Conservation (phyloP, 2,888 invertebrate species). For the Limnephilus rhombicus region DNA sequence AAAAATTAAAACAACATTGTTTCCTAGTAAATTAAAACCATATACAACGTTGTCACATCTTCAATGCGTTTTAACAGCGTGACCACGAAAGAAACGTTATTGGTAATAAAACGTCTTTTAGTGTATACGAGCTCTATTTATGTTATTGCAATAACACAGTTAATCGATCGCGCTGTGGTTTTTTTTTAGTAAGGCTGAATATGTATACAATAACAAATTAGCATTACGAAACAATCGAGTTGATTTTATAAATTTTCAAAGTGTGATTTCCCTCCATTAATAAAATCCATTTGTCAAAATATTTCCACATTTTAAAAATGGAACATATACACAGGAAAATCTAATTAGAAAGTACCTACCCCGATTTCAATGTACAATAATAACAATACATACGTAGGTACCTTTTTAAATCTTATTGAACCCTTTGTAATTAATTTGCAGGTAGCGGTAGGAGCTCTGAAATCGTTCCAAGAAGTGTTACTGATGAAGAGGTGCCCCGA, state of each 20-base stretch:
- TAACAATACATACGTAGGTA: background rate
- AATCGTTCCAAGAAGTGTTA: slow-evolving; percentile 97
- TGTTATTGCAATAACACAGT: no score
- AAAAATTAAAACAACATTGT: no score
- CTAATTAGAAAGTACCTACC: background rate
- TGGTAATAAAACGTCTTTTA: no score
- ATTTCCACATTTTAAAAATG: background rate
- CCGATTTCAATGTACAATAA: background rate
- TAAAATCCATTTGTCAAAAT: background rate
- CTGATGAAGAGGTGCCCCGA: slow-evolving; percentile 86
- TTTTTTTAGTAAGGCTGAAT: no score
- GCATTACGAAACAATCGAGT: background rate
- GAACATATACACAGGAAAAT: background rate
- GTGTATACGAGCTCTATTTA: no score
- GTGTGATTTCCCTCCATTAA: background rate
- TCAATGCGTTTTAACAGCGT: no score
- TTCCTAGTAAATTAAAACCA: no score
- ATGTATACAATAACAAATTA: no score
- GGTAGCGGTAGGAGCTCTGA: slow-evolving; percentile 95
- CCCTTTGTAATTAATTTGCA: slow-evolving; percentile 67
- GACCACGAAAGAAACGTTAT: no score
- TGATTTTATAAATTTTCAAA: background rate
- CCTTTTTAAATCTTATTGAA: background rate
- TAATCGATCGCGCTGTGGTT: no score
- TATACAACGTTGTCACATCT: no score